Conservation (phyloP, 2,888 invertebrate genomes). For the Hyposoter didymator region DNA sequence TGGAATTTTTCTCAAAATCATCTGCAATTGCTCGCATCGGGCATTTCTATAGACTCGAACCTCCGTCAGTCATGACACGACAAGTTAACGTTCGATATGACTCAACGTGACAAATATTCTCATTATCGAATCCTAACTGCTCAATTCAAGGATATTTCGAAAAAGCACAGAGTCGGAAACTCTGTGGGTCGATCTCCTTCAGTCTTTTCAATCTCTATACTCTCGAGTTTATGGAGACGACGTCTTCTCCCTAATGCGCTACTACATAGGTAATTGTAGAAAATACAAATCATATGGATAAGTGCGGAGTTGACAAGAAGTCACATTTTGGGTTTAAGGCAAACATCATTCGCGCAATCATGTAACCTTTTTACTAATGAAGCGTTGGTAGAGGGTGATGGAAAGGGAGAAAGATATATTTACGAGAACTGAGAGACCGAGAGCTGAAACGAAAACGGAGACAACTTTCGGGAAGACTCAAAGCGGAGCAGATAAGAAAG, state of each 20-base stretch:
- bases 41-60: background rate
- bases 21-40: conserved; percentile 1
- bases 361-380: conserved; percentile 61
- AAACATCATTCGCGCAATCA: conserved; percentile 63
- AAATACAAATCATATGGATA: background rate
- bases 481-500: conserved; percentile 3
- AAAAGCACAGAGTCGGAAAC: background rate
- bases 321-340: conserved; percentile 50
- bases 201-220: background rate
- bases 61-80: background rate
- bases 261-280: background rate
- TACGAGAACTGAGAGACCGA: conserved; percentile 29
- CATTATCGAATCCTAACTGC: background rate
- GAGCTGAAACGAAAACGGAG: conserved; percentile 25
- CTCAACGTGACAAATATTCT: background rate
- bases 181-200: background rate
- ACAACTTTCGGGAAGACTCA: conserved; percentile 35
- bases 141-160: background rate
- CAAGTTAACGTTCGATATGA: background rate
- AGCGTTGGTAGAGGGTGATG: background rate
- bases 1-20: conserved; percentile 28
- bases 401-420: background rate
- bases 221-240: background rate
- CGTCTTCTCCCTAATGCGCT: background rate
- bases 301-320: background rate